These are phyloP conservation scores for Calameuta filiformis DNA, from an alignment of 2,888 invertebrate species.

Conservation along the genomic window DNA sequence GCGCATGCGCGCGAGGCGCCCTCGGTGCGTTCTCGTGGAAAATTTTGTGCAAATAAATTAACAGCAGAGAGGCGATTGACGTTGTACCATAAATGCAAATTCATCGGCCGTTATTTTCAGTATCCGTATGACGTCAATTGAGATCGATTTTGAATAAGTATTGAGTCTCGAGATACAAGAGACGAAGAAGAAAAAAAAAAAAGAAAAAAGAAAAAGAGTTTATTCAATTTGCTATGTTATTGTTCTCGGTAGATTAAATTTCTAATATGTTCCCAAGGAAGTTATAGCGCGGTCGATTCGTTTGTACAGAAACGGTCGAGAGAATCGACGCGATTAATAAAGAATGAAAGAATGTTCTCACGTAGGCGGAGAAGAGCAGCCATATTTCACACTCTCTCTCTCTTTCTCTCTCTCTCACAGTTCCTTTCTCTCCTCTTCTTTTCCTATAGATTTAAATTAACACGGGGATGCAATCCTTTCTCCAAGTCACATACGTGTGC, in stretches of 20 bases:
- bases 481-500: not conserved
- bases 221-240: not conserved
- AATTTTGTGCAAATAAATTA: not conserved
- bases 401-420: not conserved
- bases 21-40: not conserved
- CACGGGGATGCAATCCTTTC: not conserved
- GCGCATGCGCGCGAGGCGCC: not conserved
- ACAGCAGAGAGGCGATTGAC: slow-evolving; percentile 55
- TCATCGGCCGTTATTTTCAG: not conserved
- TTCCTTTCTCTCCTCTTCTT: not conserved
- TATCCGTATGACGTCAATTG: not conserved
- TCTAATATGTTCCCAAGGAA: not conserved
- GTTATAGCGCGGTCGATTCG: not conserved
- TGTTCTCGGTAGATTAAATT: not conserved
- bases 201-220: not conserved
- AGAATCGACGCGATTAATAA: not conserved
- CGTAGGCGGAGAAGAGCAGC: not conserved
- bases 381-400: not conserved
- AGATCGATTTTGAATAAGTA: not conserved
- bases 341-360: not conserved
- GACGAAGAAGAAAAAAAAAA: not conserved
- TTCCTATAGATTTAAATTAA: not conserved
- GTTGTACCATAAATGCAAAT: slow-evolving; percentile 50
- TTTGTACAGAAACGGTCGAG: not conserved
- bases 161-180: not conserved